Percentiles rank a stretch among this genome's conserved stretches.
Conservation (phyloP, 2,888 invertebrate species). For the Omphaloscelis lunosa region DNA sequence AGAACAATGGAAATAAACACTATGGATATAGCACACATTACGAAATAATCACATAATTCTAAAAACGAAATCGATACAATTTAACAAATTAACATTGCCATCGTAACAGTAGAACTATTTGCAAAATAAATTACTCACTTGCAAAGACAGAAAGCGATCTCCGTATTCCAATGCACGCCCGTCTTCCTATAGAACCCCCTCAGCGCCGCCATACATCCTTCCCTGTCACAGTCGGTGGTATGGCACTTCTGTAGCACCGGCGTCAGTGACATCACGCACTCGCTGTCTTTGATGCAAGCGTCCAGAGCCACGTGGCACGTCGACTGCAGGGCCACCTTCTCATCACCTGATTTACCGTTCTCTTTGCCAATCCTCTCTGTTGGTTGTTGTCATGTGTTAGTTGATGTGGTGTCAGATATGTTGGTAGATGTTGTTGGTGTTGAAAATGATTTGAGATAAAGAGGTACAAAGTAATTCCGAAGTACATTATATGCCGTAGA, state of each 20-base stretch:
- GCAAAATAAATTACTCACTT: constrained; percentile 91
- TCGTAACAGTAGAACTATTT: neutral
- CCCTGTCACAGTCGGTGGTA: constrained; percentile 93
- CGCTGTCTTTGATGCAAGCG: constrained; percentile 95
- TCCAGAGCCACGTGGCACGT: constrained; percentile 97
- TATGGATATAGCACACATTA: neutral
- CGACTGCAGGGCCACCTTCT: constrained; percentile 93
- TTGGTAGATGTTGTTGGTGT: constrained; percentile 39
- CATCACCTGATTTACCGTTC: constrained; percentile 90
- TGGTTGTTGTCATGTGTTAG: constrained; percentile 81
- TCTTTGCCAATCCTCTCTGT: constrained; percentile 90
- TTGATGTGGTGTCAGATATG: constrained; percentile 64
- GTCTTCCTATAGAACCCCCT: constrained; percentile 96
- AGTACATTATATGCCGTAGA: neutral
- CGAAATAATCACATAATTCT: too few relatives aligned
- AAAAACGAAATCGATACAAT: too few relatives aligned
- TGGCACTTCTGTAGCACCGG: constrained; percentile 97
- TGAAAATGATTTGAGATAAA: constrained; percentile 31
- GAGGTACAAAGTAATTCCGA: constrained; percentile 28
- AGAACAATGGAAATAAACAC: too few relatives aligned
- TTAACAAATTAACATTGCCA: too few relatives aligned
- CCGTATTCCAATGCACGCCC: constrained; percentile 95
- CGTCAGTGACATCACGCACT: constrained; percentile 94
- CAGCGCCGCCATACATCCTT: constrained; percentile 96
- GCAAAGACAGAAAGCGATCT: constrained; percentile 98